phyloP scores from a whole-genome alignment of 2,113 vertebrate genomes.

The Labrus mixtus region DNA sequence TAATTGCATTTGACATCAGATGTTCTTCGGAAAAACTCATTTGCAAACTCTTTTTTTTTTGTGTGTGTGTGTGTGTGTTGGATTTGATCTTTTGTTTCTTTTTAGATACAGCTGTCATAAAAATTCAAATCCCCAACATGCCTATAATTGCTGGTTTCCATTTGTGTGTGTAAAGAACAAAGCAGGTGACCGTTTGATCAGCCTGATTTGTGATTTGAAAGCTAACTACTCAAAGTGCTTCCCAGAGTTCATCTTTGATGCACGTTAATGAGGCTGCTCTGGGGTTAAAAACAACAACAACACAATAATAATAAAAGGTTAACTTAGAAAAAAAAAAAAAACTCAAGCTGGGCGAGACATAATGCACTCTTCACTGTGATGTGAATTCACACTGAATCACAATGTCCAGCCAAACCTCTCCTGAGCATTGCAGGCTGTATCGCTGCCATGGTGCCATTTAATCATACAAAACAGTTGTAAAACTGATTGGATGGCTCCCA shows the following conservation, averaged over 20 bases:
- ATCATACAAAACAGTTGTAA: conserved; percentile 48
- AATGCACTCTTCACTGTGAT: conserved; percentile 32
- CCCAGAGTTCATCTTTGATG: conserved; percentile 27
- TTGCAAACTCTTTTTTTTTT: neutral
- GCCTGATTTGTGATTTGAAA: neutral
- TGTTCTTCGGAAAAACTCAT: conserved; percentile 3
- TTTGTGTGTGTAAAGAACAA: neutral
- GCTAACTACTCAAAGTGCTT: conserved; percentile 1
- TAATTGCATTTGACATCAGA: conserved; percentile 40
- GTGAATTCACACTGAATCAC: conserved; percentile 38
- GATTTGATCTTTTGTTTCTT: neutral
- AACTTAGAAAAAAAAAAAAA: neutral
- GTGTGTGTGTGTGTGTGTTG: too few species aligned
- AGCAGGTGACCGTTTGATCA: conserved; percentile 3
- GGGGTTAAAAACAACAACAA: conserved; percentile 11
- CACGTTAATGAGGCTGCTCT: conserved; percentile 17
- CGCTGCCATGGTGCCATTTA: conserved; percentile 33
- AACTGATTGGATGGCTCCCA: conserved; percentile 59
- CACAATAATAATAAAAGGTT: conserved; percentile 26
- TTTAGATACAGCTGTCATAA: neutral
- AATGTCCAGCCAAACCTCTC: conserved; percentile 41
- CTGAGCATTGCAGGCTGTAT: conserved; percentile 29
- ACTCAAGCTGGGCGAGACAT: neutral
- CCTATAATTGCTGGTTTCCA: neutral
- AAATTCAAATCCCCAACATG: neutral